Evolutionary conservation across 2,888 invertebrate genomes (phyloP), one percentile per base, ranked within the genome.

Genomic region (Brachynemurus nebulosus): DNA sequence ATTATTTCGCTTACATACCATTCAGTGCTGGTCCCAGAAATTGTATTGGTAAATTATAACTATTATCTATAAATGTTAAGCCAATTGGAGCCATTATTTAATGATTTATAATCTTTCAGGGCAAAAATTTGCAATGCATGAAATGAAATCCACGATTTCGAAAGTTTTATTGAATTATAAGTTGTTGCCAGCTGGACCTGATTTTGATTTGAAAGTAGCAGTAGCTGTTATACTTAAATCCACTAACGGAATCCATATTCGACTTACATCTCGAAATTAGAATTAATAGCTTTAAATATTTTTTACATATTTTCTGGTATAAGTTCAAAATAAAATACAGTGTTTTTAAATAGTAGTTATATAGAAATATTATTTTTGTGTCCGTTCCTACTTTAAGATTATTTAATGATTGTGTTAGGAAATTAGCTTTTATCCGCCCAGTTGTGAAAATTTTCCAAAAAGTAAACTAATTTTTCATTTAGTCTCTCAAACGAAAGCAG

Each of bases 21-120:
- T 25, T 40, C 23, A 40, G 40, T 14, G 40, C 40, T 16, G 40
- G 40, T 40, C 21, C 40, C n/a, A n/a, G 40, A 23, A 40, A 25
- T 17, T 40, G 40, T n/a, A 40, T 40, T 16, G 40, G 40, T 40
- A 37, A 33, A 14, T 37, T 3, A 18, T 19, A 17, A 7, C 4
- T 17, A 16, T 36, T 17, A 16, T 8, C 27, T 25, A 33, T 6
- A 8, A 33, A n/a, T 4, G 5, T 33, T 8, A 33, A n/a, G n/a
- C n/a, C n/a, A n/a, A n/a, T n/a, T n/a, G n/a, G n/a, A n/a, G n/a
- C 12, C n/a, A 18, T 16, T n/a, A 6, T 20, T 20, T 12, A 3
- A 20, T 20, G 2, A 25, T 23, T 40, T 6, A 12, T 16, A 8
- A 14, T 14, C 2, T 42, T 42, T n/a, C 6, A 42, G 42, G 42